phyloP scores from a whole-genome alignment of 2,113 vertebrate genomes.

The Poeciliopsis retropinna region DNA sequence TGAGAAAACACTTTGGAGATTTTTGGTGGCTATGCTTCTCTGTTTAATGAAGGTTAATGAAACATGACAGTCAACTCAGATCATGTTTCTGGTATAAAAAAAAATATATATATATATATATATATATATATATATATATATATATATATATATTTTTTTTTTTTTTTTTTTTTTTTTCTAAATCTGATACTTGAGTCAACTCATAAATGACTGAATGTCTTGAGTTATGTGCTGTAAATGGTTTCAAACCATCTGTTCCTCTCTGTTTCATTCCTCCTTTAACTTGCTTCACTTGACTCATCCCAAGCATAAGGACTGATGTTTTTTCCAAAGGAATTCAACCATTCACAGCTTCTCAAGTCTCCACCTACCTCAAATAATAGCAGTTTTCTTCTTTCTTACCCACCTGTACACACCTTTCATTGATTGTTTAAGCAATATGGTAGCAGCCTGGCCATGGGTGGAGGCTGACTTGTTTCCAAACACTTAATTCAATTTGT shows the following conservation, averaged over 20 bases:
- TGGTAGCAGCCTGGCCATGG: constrained; percentile 75
- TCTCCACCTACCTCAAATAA: constrained; percentile 67
- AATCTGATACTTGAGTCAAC: not conserved
- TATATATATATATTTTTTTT: too few relatives aligned
- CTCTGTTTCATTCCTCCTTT: constrained; percentile 51
- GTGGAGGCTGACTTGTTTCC: constrained; percentile 80
- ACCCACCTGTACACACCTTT: constrained; percentile 44
- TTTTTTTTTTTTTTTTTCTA: not conserved
- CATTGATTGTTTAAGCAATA: constrained; percentile 81
- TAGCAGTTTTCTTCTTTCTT: constrained; percentile 47
- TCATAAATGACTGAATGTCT: not conserved
- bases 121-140: too few relatives aligned
- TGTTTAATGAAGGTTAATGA: not conserved
- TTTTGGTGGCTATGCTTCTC: not conserved
- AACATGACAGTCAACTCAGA: not conserved
- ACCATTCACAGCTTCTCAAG: constrained; percentile 59
- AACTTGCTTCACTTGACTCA: constrained; percentile 63
- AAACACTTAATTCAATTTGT: constrained; percentile 87
- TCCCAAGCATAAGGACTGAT: constrained; percentile 41
- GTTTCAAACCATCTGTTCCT: constrained; percentile 49
- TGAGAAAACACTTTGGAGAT: not conserved
- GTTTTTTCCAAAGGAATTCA: constrained; percentile 70
- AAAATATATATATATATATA: too few relatives aligned
- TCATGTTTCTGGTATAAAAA: not conserved
- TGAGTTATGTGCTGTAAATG: not conserved